Percentiles rank a stretch among this genome's conserved stretches.
phyloP scores from a whole-genome alignment of 1,140 invertebrate species.

The Cataglyphis hispanica region DNA sequence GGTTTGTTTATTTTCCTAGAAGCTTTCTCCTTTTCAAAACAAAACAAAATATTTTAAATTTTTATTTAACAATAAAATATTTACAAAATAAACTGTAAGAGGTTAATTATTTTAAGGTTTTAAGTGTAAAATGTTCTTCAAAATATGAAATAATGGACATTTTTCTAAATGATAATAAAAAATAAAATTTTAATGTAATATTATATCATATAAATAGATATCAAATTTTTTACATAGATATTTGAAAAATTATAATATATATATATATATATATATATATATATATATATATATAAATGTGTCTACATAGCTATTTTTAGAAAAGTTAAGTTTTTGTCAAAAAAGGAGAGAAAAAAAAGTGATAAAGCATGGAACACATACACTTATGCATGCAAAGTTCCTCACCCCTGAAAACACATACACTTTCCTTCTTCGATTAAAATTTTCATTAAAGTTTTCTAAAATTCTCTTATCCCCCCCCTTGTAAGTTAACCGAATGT shows the following conservation, averaged over 20 bases:
- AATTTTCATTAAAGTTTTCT: not conserved
- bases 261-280: not conserved
- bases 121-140: not conserved
- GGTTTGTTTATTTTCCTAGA: not conserved
- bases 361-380: too few relatives aligned
- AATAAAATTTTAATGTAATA: not conserved
- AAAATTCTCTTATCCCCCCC: not conserved
- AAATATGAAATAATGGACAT: not conserved
- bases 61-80: not conserved
- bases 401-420: not conserved
- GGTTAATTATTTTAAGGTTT: not conserved
- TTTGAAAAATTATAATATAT: not conserved
- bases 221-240: not conserved
- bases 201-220: not conserved
- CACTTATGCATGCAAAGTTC: not conserved
- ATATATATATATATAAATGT: not conserved
- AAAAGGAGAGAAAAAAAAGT: not conserved
- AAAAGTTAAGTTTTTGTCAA: not conserved
- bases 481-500: constrained; percentile 10
- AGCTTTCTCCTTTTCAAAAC: not conserved
- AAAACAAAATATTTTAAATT: too few relatives aligned
- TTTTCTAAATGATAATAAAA: not conserved
- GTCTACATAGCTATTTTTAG: not conserved
- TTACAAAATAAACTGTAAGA: not conserved
- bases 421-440: constrained; percentile 4